Evolutionary conservation across 2,888 invertebrate species (phyloP), one percentile per base, ranked within the genome.

Genomic region (Pheosia gnoma): DNA sequence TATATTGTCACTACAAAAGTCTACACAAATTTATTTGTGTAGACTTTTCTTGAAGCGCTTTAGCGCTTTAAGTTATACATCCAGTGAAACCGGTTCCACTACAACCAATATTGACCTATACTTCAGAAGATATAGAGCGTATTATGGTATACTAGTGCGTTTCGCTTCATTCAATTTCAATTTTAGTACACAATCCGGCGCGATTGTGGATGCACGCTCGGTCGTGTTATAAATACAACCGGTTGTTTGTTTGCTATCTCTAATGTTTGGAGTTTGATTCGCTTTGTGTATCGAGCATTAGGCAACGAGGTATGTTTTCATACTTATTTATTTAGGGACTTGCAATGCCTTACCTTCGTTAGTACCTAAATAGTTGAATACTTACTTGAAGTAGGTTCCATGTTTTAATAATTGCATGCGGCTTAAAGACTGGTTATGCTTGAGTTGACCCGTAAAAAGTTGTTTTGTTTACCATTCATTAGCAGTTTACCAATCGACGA

Each of bases 231-330:
- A 25, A 51, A 51, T 5, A 51, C n/a, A 9, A 13, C 49, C 13
- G 2, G 51, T 51, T 25, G 8, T 51, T 51, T 51, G 13, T 0
- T 47, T 9, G 9, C 5, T 9, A 11, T 11, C 47, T 51, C 7
- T 25, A 3, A 25, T 25, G 51, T 51, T 13, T 25, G 25, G 25
- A 51, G 51, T 51, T 13, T 7, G 3, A 51, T 51, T 51, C 8
- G 51, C 51, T 51, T 51, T 51, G 51, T 51, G 51, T 25, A 47
- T 47, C n/a, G 11, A n/a, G n/a, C 47, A 47, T 47, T 47, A 47
- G 5, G 4, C 47, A 47, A 47, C 47, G n/a, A 47, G 47, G 47
- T 47, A 47, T n/a, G 47, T 47, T 9, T 47, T 5, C n/a, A 47
- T 47, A 43, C n/a, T n/a, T n/a, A 47, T 47, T 47, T 47, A 10